Evolutionary conservation across 1,140 invertebrate genomes (phyloP).

Genomic region (Amyelois transitella): DNA sequence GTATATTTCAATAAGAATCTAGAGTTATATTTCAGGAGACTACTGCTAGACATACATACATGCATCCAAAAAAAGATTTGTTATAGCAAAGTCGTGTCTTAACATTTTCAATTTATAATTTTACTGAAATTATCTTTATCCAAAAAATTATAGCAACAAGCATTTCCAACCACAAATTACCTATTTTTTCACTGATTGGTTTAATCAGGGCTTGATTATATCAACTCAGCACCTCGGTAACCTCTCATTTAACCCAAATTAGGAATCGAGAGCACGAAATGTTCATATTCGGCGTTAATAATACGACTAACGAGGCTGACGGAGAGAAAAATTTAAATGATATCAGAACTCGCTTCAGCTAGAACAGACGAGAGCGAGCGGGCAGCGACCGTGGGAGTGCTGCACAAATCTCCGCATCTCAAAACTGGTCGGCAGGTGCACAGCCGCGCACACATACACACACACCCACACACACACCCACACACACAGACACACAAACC

Average conservation of each 20-base stretch:
- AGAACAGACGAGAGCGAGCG: slow-evolving; percentile 51
- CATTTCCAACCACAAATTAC: no score
- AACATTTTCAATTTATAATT: no score
- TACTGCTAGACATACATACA: no score
- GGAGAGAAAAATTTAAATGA: slow-evolving; percentile 58
- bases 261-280: background rate
- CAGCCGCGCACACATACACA: slow-evolving; percentile 31
- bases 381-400: slow-evolving; percentile 70
- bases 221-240: background rate
- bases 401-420: slow-evolving; percentile 73
- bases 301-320: background rate
- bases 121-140: no score
- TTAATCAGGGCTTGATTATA: background rate
- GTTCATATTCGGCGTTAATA: background rate
- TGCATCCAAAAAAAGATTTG: no score
- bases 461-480: slow-evolving; percentile 26
- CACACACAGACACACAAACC: slow-evolving; percentile 33
- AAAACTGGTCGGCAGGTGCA: slow-evolving; percentile 73
- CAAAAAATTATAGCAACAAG: no score
- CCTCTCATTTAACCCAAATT: background rate
- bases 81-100: no score
- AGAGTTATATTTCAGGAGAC: no score
- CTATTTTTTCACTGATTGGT: background rate
- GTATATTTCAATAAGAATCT: no score
- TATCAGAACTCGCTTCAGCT: slow-evolving; percentile 54